Conservation (phyloP, 64 coral and sea anemone genomes). For the Pocillopora verrucosa region DNA sequence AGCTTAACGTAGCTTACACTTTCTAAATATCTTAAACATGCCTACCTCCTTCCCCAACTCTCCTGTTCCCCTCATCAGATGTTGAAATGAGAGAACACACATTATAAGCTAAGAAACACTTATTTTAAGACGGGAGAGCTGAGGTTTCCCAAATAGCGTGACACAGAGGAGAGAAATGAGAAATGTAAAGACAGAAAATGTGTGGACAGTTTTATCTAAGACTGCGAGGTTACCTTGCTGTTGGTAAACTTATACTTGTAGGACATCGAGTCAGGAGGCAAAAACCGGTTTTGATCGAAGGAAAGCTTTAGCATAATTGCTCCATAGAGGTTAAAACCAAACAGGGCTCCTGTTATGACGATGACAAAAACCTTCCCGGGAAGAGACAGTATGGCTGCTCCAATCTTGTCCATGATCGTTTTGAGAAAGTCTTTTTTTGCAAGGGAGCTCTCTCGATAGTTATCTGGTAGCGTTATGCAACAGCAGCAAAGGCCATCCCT, state of each 20-base stretch:
- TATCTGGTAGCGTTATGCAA: constrained; percentile 65
- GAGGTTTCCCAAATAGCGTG: too few species aligned
- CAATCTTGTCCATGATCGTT: constrained; percentile 39
- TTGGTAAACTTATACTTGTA: constrained; percentile 61
- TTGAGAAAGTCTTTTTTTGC: constrained; percentile 62
- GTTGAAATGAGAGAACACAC: too few species aligned
- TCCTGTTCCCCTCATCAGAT: too few species aligned
- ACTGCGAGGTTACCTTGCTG: constrained; percentile 44
- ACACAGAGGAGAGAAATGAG: too few species aligned
- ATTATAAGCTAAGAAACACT: too few species aligned
- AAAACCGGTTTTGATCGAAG: constrained; percentile 85
- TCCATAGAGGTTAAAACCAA: constrained; percentile 94
- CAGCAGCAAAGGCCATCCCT: constrained; percentile 85
- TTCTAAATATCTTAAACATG: too few species aligned
- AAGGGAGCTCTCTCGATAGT: constrained; percentile 69
- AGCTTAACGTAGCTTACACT: too few species aligned
- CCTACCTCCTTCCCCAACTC: too few species aligned
- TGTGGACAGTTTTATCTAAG: too few species aligned
- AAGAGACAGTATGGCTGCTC: too few species aligned
- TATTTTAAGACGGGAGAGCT: too few species aligned
- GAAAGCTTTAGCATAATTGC: constrained; percentile 66
- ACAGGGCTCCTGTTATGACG: constrained; percentile 53
- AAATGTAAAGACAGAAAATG: too few species aligned
- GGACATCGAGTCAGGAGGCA: constrained; percentile 71
- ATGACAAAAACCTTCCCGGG: constrained; percentile 40